These are phyloP conservation scores for Ceryle rudis DNA, from an alignment of 2,797 vertebrate species.

Conservation along the genomic window DNA sequence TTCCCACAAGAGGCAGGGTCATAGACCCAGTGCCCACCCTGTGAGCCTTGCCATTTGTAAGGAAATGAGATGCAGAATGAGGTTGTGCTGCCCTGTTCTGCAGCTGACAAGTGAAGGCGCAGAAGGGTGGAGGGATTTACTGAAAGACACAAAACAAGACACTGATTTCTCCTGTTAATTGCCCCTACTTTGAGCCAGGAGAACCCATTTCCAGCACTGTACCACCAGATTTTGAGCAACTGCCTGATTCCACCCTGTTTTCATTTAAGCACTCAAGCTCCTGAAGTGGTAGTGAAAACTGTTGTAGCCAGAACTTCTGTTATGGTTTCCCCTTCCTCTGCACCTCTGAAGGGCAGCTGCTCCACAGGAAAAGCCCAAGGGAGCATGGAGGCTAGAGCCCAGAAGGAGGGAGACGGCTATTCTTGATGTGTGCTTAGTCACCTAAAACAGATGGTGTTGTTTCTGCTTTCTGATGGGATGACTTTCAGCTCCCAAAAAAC, in stretches of 20 bases:
- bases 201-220: neutral
- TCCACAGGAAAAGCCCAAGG: neutral
- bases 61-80: neutral
- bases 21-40: rapidly evolving
- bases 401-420: constrained; percentile 13
- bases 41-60: rapidly evolving
- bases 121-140: neutral
- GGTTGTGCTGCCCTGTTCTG: neutral
- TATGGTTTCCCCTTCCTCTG: constrained; percentile 10
- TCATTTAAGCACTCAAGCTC: neutral
- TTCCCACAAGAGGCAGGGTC: neutral
- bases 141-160: neutral
- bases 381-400: neutral
- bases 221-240: neutral
- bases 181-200: neutral
- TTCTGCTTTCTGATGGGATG: constrained; percentile 52
- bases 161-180: neutral
- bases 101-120: neutral
- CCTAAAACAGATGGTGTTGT: constrained; percentile 59
- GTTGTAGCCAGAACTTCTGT: neutral
- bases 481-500: constrained; percentile 60
- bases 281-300: neutral
- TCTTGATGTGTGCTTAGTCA: constrained; percentile 43
- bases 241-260: neutral
- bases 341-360: constrained; percentile 32